Evolutionary conservation across 1,140 invertebrate species (phyloP).

Genomic region (Drosophila erecta): DNA sequence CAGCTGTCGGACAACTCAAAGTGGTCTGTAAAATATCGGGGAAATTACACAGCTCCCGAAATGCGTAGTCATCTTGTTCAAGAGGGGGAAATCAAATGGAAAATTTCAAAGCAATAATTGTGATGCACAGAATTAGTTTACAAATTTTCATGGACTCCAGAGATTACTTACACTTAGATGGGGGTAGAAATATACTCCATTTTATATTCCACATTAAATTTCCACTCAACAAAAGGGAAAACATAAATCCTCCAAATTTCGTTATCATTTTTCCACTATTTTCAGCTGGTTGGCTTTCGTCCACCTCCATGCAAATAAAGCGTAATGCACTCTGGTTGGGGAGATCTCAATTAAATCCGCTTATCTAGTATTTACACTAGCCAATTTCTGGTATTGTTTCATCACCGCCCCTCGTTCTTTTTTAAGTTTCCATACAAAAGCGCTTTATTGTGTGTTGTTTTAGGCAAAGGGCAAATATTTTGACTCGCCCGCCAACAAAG

Average conservation of each 20-base stretch:
- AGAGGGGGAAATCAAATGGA: conserved; percentile 1
- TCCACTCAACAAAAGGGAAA: background rate
- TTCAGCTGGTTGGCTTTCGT: conserved; percentile 7
- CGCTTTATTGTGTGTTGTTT: conserved; percentile 56
- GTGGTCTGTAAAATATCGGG: conserved; percentile 32
- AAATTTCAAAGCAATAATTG: conserved; percentile 6
- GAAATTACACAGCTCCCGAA: conserved; percentile 28
- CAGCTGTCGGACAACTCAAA: conserved; percentile 42
- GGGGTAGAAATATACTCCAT: no score
- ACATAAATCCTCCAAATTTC: background rate
- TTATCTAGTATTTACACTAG: conserved; percentile 53
- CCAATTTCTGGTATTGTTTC: conserved; percentile 37
- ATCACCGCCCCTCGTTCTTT: conserved; percentile 4
- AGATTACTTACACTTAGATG: no score
- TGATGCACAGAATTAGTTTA: background rate
- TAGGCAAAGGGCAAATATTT: conserved; percentile 52
- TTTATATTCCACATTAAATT: background rate
- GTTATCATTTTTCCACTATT: conserved; percentile 40
- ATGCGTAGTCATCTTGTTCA: conserved; percentile 19
- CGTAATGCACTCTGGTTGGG: conserved; percentile 20
- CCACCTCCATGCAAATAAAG: conserved; percentile 19
- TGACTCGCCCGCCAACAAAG: conserved; percentile 20
- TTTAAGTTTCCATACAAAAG: conserved; percentile 25
- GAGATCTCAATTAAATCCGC: conserved; percentile 54
- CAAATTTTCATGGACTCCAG: no score